A percentile compares a stretch with the other conserved stretches of the same genome.
phyloP scores from a whole-genome alignment of 2,888 invertebrate genomes.

The Andricus quercusramuli region DNA sequence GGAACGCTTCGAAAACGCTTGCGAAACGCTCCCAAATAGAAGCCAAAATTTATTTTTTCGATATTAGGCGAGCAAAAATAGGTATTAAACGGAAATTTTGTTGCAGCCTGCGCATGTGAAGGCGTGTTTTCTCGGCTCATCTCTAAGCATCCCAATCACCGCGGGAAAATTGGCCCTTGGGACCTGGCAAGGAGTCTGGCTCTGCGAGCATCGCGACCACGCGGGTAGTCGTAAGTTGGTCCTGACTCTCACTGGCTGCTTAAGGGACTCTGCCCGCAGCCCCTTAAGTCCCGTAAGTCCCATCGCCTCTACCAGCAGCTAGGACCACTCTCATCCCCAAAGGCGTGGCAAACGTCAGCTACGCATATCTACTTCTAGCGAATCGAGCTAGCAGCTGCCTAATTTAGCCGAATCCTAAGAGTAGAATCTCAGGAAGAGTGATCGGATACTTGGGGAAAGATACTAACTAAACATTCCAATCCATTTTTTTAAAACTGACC shows the following conservation, averaged over 20 bases:
- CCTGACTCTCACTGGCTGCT: conserved; percentile 94
- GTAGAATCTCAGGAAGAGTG: conserved; percentile 67
- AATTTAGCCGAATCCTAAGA: conserved; percentile 71
- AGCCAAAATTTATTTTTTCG: not conserved
- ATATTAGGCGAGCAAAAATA: not conserved
- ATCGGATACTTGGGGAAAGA: conserved; percentile 49
- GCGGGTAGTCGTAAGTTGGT: conserved; percentile 95
- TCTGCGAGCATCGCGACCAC: conserved; percentile 98
- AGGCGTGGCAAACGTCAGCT: conserved; percentile 76
- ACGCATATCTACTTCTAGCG: conserved; percentile 76
- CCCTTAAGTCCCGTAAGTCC: conserved; percentile 92
- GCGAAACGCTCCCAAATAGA: no score
- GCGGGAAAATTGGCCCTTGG: conserved; percentile 97
- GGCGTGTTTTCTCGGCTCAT: conserved; percentile 97
- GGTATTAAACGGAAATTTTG: conserved; percentile 24
- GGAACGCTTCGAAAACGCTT: no score
- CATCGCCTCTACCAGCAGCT: conserved; percentile 95
- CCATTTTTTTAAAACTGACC: not conserved
- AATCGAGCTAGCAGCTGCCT: conserved; percentile 77
- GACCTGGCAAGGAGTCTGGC: conserved; percentile 99
- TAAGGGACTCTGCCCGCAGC: conserved; percentile 91
- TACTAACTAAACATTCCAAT: conserved; percentile 14
- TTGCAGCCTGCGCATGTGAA: conserved; percentile 97
- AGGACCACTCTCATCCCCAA: conserved; percentile 85
- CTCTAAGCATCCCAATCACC: conserved; percentile 96